Evolutionary conservation across 2,797 vertebrate species (phyloP), one percentile per base, ranked within the genome.

Genomic region (Sebastes matsubarae): DNA sequence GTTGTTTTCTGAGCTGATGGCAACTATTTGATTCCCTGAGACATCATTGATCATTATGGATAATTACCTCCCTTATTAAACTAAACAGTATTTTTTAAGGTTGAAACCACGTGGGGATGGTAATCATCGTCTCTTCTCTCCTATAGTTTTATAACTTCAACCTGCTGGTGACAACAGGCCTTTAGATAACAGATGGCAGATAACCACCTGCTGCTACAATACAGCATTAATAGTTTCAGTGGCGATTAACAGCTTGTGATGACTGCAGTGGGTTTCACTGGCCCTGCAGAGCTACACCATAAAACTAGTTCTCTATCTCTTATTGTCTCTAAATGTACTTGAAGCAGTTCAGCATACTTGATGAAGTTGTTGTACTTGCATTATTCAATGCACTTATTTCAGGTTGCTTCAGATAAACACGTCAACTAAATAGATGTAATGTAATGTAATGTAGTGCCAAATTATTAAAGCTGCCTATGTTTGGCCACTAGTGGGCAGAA

Each of bases 211-310:
- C 80, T 81, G 67, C 78, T 58, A 8, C 34, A 1, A 24, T 16
- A 30, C 67, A 80, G 30, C 29, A 6, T 4, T 52, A 82, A 84
- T 79, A 72, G 79, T 69, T 80, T 88, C 55, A 88, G 55, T 58
- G 68, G 68, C 64, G 79, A 87, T 82, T 82, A 85, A 77, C 77
- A 79, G 77, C 68, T 57, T 67, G 79, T 57, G 65, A 84, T 74
- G 55, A 68, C 52, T 65, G 75, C 68, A 52, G 67, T 11, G 34
- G 38, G 67, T 73, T 67, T 74, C 24, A 34, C 68, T 27, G 61
- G 50, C 29, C 57, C 55, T 2, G 20, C 69, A 66, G 34, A 20
- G 52, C 52, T 38, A 13, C 36, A 38, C 36, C 36, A 38, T 38
- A 38, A 38, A 38, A 38, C 36, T 38, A 38, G 4, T 38, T 38